Evolutionary conservation across 2,113 vertebrate genomes (phyloP).

Genomic region (Dicerorhinus sumatrensis): DNA sequence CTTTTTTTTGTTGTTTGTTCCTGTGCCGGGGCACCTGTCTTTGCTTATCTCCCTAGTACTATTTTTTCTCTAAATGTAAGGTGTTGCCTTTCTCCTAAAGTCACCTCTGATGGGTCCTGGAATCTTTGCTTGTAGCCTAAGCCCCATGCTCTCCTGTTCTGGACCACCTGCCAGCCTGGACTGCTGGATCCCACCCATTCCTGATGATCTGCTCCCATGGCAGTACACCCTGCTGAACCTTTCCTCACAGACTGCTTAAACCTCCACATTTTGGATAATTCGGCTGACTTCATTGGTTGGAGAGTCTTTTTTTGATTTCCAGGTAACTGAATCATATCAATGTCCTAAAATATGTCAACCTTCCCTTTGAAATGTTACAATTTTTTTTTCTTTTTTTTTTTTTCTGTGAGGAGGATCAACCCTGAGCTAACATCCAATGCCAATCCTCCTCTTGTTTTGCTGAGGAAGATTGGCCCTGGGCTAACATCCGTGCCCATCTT

Average conservation of each 20-base stretch:
- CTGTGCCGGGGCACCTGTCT: neutral
- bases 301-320: neutral
- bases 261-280: neutral
- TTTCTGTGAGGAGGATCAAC: too few relatives aligned
- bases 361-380: neutral
- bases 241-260: neutral
- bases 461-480: too few relatives aligned
- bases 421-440: too few relatives aligned
- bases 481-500: too few relatives aligned
- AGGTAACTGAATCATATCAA: neutral
- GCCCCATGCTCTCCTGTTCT: neutral
- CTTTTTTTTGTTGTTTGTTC: neutral
- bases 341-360: neutral
- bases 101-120: neutral
- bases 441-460: too few relatives aligned
- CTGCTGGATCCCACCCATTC: neutral
- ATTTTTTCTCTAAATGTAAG: neutral
- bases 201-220: neutral
- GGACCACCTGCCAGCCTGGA: neutral
- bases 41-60: neutral
- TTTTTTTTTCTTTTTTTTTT: neutral
- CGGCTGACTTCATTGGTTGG: neutral
- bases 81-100: neutral
- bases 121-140: neutral
- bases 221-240: rapidly evolving